Percentiles rank a stretch among this genome's conserved stretches.
These are phyloP conservation scores for Microctenopoma steveboyesi DNA, from an alignment of 2,797 vertebrate species.

Conservation along the genomic window DNA sequence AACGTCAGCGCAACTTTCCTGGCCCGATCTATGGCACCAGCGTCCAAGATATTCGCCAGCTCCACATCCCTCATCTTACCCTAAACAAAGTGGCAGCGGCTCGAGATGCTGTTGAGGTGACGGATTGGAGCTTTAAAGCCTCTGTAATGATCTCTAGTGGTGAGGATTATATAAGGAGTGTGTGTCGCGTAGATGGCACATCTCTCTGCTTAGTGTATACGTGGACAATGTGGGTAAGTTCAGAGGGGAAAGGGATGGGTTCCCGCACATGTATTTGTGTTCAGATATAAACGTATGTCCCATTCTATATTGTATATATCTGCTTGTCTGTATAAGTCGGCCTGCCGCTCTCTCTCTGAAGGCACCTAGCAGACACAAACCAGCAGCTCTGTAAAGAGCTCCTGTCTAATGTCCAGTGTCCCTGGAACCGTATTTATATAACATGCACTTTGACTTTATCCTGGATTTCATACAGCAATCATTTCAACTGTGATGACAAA, in stretches of 20 bases:
- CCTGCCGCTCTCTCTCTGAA: conserved; percentile 37
- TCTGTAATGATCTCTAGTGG: conserved; percentile 58
- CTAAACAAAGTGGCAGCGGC: conserved; percentile 64
- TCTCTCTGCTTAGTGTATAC: conserved; percentile 41
- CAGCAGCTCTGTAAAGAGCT: conserved; percentile 50
- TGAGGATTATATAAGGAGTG: conserved; percentile 64
- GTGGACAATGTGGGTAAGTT: conserved; percentile 11
- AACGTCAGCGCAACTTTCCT: conserved; percentile 41
- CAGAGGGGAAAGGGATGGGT: conserved; percentile 31
- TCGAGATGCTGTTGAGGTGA: conserved; percentile 58
- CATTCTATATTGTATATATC: conserved; percentile 34
- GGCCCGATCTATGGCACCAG: conserved; percentile 11
- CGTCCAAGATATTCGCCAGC: conserved; percentile 36
- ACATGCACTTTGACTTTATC: conserved; percentile 35
- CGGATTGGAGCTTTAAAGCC: conserved; percentile 56
- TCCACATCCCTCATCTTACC: conserved; percentile 49
- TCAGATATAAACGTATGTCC: conserved; percentile 6
- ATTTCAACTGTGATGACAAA: conserved; percentile 25
- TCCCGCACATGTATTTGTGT: conserved; percentile 33
- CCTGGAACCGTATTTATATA: conserved; percentile 41
- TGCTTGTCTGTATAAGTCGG: conserved; percentile 41
- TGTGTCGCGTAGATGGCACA: conserved; percentile 38
- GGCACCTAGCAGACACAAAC: conserved; percentile 59
- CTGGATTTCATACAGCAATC: conserved; percentile 33
- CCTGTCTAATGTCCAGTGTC: conserved; percentile 63